A percentile compares a stretch with the other conserved stretches of the same genome.
Conservation (phyloP, 2,113 vertebrate genomes). For the Cichladusa arquata region DNA sequence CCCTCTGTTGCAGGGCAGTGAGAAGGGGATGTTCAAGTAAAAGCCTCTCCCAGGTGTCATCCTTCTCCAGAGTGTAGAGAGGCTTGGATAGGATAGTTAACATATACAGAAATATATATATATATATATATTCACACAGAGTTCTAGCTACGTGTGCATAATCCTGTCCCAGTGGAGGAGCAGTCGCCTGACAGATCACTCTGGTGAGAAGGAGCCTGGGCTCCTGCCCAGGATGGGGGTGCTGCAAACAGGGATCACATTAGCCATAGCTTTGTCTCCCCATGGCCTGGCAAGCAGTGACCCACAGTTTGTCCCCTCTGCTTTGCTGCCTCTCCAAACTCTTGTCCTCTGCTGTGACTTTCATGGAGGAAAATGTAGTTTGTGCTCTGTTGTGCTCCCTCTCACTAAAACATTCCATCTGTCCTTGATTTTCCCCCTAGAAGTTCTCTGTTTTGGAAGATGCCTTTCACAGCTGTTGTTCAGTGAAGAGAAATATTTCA, state of each 20-base stretch:
- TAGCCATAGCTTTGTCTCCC: neutral
- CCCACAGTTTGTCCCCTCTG: neutral
- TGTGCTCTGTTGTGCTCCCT: neutral
- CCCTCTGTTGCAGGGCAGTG: fast-evolving
- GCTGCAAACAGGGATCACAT: neutral
- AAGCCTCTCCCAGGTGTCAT: neutral
- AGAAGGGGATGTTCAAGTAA: neutral
- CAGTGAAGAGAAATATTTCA: neutral
- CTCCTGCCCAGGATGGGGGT: neutral
- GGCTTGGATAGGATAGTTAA: neutral
- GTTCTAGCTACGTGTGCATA: fast-evolving
- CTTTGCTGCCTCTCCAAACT: neutral
- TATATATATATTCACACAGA: no score
- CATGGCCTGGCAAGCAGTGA: no score
- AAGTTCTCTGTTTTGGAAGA: neutral
- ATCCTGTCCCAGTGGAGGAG: neutral
- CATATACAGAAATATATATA: fast-evolving
- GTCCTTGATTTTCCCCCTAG: neutral
- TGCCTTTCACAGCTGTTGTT: neutral
- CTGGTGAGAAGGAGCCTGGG: neutral
- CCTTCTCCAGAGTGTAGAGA: neutral
- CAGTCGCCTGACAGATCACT: neutral
- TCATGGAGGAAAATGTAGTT: fast-evolving
- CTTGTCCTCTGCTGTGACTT: neutral
- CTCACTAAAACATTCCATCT: neutral